Percentiles rank a stretch among this genome's conserved stretches.
Conservation (phyloP, 2,888 invertebrate species). For the Chrysomela aeneicollis region DNA sequence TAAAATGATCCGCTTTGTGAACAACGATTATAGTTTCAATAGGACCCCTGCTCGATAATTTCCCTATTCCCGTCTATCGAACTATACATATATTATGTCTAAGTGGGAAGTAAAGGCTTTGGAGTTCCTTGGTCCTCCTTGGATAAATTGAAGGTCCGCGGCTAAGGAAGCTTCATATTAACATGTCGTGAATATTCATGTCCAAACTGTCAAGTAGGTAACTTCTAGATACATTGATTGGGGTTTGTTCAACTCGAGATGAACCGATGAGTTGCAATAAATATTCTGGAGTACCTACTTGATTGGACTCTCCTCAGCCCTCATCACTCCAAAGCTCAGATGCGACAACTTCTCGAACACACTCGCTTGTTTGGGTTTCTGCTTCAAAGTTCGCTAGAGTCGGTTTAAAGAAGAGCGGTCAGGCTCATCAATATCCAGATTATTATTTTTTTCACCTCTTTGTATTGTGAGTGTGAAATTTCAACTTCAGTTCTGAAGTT, state of each 20-base stretch:
- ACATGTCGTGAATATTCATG: conserved; percentile 28
- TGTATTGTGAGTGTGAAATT: too few species aligned
- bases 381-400: too few species aligned
- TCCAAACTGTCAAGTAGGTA: conserved; percentile 17
- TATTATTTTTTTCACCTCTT: too few species aligned
- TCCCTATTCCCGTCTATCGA: background rate
- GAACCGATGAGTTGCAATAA: background rate
- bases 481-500: too few species aligned
- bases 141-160: conserved; percentile 16
- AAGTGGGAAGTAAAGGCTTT: conserved; percentile 11
- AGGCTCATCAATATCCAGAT: too few species aligned
- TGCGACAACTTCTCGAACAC: too few species aligned
- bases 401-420: too few species aligned
- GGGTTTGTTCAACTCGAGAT: background rate
- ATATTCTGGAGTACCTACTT: too few species aligned
- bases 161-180: conserved; percentile 17
- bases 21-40: background rate
- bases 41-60: background rate
- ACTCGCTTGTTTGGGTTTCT: too few species aligned
- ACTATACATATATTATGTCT: conserved; percentile 19
- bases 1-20: too few species aligned
- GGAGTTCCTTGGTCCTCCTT: background rate
- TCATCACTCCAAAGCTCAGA: too few species aligned
- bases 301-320: too few species aligned
- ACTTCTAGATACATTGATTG: background rate